Conservation (phyloP, 1,140 invertebrate genomes). For the Zaprionus tsacasi region DNA sequence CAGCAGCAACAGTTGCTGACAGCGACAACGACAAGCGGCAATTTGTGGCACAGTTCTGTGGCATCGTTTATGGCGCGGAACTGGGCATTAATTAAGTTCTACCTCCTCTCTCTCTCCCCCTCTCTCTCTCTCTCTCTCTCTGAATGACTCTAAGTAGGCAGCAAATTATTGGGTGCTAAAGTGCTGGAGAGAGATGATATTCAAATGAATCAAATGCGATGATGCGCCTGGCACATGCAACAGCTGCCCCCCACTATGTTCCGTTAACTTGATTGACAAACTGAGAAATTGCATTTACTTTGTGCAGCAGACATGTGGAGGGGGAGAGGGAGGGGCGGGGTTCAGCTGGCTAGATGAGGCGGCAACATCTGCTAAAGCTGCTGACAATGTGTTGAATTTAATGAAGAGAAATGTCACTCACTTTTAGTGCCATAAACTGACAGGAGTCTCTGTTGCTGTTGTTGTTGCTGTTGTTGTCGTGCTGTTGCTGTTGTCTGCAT, state of each 20-base stretch:
- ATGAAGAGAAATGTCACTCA: conserved; percentile 60
- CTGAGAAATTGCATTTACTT: conserved; percentile 37
- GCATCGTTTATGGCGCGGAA: conserved; percentile 57
- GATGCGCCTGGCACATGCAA: conserved; percentile 60
- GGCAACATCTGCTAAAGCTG: conserved; percentile 28
- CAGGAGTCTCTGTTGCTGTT: conserved; percentile 5
- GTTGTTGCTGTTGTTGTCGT: conserved; percentile 10
- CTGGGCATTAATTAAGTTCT: conserved; percentile 63
- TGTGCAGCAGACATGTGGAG: not conserved
- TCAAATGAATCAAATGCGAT: conserved; percentile 32
- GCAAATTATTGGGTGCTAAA: conserved; percentile 68
- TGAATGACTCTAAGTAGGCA: conserved; percentile 34
- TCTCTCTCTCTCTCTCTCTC: not conserved
- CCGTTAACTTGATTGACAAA: conserved; percentile 39
- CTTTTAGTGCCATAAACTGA: conserved; percentile 41
- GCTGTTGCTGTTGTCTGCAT: conserved; percentile 42
- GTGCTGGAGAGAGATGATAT: conserved; percentile 33
- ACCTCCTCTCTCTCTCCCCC: conserved; percentile 3
- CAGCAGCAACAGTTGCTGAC: conserved; percentile 17
- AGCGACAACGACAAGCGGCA: conserved; percentile 26
- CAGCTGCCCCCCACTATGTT: not conserved
- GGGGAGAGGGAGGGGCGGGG: not conserved
- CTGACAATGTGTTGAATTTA: conserved; percentile 58
- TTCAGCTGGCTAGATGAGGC: not conserved
- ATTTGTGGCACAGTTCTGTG: conserved; percentile 58